These are phyloP conservation scores for Athalia rosae DNA, from an alignment of 2,888 invertebrate genomes.

Conservation along the genomic window DNA sequence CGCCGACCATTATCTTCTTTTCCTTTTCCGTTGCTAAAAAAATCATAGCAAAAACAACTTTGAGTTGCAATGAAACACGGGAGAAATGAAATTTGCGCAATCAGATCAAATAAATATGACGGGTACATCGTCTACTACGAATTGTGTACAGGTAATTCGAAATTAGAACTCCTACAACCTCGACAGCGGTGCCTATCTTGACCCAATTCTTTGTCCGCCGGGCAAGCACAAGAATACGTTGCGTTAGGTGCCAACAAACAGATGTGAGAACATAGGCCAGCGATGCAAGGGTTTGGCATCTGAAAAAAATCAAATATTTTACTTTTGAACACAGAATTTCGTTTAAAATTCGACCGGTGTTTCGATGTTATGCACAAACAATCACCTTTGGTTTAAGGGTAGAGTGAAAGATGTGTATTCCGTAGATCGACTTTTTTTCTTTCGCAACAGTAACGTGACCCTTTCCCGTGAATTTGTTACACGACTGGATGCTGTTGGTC, in stretches of 20 bases:
- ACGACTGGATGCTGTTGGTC: conserved; percentile 83
- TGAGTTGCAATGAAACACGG: not conserved
- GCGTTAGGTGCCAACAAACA: conserved; percentile 81
- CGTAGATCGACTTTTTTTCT: conserved; percentile 76
- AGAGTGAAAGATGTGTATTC: conserved; percentile 86
- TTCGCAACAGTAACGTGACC: conserved; percentile 76
- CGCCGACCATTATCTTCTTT: conserved; percentile 77
- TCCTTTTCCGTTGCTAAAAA: conserved; percentile 71
- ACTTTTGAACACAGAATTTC: conserved; percentile 14
- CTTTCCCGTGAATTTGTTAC: conserved; percentile 86
- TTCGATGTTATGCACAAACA: not conserved
- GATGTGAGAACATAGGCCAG: conserved; percentile 82
- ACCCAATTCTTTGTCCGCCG: conserved; percentile 80
- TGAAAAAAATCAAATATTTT: conserved; percentile 50
- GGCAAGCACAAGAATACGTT: conserved; percentile 83
- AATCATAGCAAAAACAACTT: not conserved
- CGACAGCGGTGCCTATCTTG: conserved; percentile 77
- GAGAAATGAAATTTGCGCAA: conserved; percentile 24
- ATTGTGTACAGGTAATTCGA: not conserved
- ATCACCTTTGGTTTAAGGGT: conserved; percentile 75
- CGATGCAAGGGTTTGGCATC: conserved; percentile 78
- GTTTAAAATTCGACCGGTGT: conserved; percentile 18
- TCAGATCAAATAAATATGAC: conserved; percentile 20
- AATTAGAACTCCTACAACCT: conserved; percentile 67
- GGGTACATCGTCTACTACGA: not conserved